phyloP scores from a whole-genome alignment of 2,888 invertebrate genomes.

The Parochlus steinenii region DNA sequence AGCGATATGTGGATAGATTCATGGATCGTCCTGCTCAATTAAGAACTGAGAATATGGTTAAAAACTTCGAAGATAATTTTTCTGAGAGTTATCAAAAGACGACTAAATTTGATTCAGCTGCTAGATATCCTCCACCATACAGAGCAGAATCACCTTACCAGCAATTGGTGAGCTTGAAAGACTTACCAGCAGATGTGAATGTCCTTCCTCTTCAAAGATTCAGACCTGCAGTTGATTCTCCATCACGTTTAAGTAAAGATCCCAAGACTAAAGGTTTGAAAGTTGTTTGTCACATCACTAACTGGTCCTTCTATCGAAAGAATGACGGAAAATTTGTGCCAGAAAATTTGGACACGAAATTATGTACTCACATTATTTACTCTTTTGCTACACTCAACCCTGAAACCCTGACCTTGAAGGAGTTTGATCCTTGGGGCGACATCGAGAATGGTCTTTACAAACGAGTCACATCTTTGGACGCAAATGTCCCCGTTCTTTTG shows the following conservation, averaged over 20 bases:
- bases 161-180: slow-evolving; percentile 19
- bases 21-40: slow-evolving; percentile 8
- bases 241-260: neutral
- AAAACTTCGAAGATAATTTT: neutral
- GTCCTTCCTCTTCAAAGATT: neutral
- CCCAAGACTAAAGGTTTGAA: slow-evolving; percentile 22
- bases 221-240: neutral
- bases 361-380: slow-evolving; percentile 81
- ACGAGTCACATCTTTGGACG: slow-evolving; percentile 51
- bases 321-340: slow-evolving; percentile 73
- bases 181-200: neutral
- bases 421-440: slow-evolving; percentile 80
- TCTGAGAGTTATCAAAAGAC: slow-evolving; percentile 2
- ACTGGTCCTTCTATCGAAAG: slow-evolving; percentile 76
- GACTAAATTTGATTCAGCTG: slow-evolving; percentile 15
- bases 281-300: slow-evolving; percentile 75
- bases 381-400: slow-evolving; percentile 79
- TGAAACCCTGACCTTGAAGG: slow-evolving; percentile 54
- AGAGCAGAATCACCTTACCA: slow-evolving; percentile 28
- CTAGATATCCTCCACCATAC: slow-evolving; percentile 21
- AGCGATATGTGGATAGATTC: slow-evolving; percentile 4
- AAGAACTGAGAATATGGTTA: neutral
- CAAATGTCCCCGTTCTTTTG: slow-evolving; percentile 46
- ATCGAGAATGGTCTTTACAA: slow-evolving; percentile 72
- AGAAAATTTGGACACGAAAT: slow-evolving; percentile 59